phyloP scores from a whole-genome alignment of 2,797 vertebrate genomes.

The Kryptolebias ocellatus region DNA sequence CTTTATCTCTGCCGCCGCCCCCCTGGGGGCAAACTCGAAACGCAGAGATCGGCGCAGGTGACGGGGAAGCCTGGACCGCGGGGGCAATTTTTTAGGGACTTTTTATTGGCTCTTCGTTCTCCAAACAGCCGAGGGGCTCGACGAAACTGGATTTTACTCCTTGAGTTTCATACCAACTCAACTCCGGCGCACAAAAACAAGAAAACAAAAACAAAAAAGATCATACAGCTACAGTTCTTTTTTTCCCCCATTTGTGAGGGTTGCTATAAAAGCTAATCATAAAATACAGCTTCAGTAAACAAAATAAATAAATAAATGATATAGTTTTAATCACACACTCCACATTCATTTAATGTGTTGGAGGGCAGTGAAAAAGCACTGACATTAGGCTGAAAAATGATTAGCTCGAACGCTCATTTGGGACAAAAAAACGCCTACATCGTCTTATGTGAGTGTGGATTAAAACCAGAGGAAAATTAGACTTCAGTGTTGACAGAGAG shows the following conservation, averaged over 20 bases:
- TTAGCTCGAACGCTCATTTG: neutral
- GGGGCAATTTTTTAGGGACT: constrained; percentile 39
- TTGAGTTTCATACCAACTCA: constrained; percentile 13
- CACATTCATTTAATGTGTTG: constrained; percentile 30
- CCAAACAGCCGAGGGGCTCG: constrained; percentile 20
- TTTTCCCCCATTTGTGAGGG: neutral
- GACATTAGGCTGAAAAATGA: constrained; percentile 38
- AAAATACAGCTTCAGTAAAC: constrained; percentile 18
- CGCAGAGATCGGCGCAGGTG: constrained; percentile 38
- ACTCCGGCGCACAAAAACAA: neutral
- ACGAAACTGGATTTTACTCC: constrained; percentile 23
- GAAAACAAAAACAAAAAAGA: constrained; percentile 12
- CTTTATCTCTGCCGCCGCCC: constrained; percentile 31
- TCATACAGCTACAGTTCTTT: neutral
- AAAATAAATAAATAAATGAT: constrained; percentile 11
- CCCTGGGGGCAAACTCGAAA: constrained; percentile 28
- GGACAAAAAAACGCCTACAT: neutral
- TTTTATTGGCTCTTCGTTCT: constrained; percentile 20
- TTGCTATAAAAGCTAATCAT: neutral
- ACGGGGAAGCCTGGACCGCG: constrained; percentile 26
- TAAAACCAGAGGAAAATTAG: too few species aligned
- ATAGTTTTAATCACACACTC: constrained; percentile 14
- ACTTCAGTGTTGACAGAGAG: too few species aligned
- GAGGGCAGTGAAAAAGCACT: constrained; percentile 20
- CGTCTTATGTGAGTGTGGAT: neutral